A percentile compares a stretch with the other conserved stretches of the same genome.
These are phyloP conservation scores for Xestia sexstrigata DNA, from an alignment of 2,888 invertebrate genomes.

Conservation along the genomic window DNA sequence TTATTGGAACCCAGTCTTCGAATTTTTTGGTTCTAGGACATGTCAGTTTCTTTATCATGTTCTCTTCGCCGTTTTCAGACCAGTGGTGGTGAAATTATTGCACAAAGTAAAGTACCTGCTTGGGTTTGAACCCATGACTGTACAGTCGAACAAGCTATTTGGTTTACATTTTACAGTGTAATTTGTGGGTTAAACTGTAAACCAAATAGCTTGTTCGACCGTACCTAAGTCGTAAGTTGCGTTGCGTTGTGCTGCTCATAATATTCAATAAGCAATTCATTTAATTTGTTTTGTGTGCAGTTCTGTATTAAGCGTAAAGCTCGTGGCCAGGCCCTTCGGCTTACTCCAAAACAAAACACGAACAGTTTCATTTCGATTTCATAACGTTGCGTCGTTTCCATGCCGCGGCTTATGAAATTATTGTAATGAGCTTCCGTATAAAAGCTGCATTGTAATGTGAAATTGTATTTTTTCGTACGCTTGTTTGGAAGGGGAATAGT, in stretches of 20 bases:
- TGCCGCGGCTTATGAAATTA: conserved; percentile 48
- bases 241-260: background rate
- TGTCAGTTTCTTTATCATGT: background rate
- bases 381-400: conserved; percentile 43
- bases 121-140: background rate
- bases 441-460: conserved; percentile 60
- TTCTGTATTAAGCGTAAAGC: background rate
- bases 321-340: background rate
- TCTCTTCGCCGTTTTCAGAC: background rate
- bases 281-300: background rate
- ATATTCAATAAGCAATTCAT: too few relatives aligned
- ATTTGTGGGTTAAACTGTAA: too few relatives aligned
- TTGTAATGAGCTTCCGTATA: conserved; percentile 44
- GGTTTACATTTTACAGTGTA: too few relatives aligned
- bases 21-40: background rate
- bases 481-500: conserved; percentile 19
- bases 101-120: too few relatives aligned
- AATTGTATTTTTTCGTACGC: conserved; percentile 17
- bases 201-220: too few relatives aligned
- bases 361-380: conserved; percentile 39
- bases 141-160: too few relatives aligned
- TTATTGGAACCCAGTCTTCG: background rate
- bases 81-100: too few relatives aligned
- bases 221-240: background rate
- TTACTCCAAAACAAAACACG: conserved; percentile 28